phyloP scores from a whole-genome alignment of 2,888 invertebrate genomes.

The Troides oblongomaculatus region DNA sequence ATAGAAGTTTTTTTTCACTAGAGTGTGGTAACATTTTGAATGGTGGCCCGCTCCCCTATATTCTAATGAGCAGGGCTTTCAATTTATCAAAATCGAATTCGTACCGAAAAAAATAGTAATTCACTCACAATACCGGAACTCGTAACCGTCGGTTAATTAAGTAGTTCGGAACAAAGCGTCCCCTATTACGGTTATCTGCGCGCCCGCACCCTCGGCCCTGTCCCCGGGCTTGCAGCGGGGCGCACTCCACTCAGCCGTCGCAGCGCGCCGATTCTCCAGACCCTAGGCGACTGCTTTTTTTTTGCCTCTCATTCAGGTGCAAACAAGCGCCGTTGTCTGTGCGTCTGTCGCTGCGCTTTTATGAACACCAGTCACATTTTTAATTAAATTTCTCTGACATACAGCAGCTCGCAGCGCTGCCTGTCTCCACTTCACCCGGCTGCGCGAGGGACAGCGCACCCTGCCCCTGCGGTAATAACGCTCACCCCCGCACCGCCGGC shows the following conservation, averaged over 20 bases:
- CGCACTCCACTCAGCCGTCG: slow-evolving; percentile 13
- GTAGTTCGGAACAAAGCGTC: slow-evolving; percentile 21
- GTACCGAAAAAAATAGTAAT: neutral
- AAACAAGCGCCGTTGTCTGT: slow-evolving; percentile 20
- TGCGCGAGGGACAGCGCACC: neutral
- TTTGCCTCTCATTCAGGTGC: slow-evolving; percentile 15
- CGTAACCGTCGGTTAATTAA: slow-evolving; percentile 23
- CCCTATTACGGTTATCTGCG: slow-evolving; percentile 15
- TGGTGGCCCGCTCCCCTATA: no score
- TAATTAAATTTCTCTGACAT: slow-evolving; percentile 23
- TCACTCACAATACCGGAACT: neutral
- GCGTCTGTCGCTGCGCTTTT: slow-evolving; percentile 18
- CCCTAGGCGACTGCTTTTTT: neutral
- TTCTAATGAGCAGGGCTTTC: no score
- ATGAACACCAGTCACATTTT: slow-evolving; percentile 18
- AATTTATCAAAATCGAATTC: neutral
- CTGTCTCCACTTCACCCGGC: neutral
- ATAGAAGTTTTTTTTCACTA: no score
- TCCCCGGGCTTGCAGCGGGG: neutral
- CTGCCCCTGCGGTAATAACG: neutral
- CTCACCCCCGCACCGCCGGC: neutral
- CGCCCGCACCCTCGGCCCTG: neutral
- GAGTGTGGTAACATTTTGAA: no score
- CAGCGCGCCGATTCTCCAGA: slow-evolving; percentile 6
- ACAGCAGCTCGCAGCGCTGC: neutral